Evolutionary conservation across 1,140 invertebrate species (phyloP), one percentile per base, ranked within the genome.

Genomic region (Dreissena polymorpha): DNA sequence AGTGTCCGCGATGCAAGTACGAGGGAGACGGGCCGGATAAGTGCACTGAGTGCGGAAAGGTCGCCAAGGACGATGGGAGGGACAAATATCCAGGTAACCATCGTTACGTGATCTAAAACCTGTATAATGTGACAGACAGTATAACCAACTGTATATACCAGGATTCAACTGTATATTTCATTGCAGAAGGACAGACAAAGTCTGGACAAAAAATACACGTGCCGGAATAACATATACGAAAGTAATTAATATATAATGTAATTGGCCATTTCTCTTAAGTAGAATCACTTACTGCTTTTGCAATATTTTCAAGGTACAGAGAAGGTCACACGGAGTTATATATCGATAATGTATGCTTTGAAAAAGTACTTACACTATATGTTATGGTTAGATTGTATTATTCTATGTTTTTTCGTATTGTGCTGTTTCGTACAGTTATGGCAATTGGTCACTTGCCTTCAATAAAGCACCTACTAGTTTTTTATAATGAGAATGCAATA

Each of bases 21-120:
- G 88, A 90, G 71, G 90, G 90, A 21, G 86, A 89, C 25, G 85
- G 85, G 16, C 86, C 90, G 12, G 50, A 81, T 0, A 73, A 27
- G 13, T 90, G 90, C 65, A 88, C 88, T 6, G 68, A 90, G n/a
- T 90, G 90, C 78, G 83, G 77, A 0, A 86, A 81, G 25, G 64
- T 79, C 2, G 84, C 87, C 6, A 39, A 77, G 16, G 71, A 82
- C 10, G 86, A 81, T 16, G 64, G 73, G 14, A 76, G 78, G 68
- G 77, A 83, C 21, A 86, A 67, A 27, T 68, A 63, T 69, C 57
- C 65, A 39, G 57, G 79, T 75, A 76, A 67, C 39, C 39, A 5
- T 39, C 39, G 27, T 6, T 3, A n/a, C 16, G 57, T 60, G 6
- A 60, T 3, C 2, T 2, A 60, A 23, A 23, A 60, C 57, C 2